A percentile compares a stretch with the other conserved stretches of the same genome.
These are phyloP conservation scores for Scaptomyza flava DNA, from an alignment of 2,888 invertebrate species.

Conservation along the genomic window DNA sequence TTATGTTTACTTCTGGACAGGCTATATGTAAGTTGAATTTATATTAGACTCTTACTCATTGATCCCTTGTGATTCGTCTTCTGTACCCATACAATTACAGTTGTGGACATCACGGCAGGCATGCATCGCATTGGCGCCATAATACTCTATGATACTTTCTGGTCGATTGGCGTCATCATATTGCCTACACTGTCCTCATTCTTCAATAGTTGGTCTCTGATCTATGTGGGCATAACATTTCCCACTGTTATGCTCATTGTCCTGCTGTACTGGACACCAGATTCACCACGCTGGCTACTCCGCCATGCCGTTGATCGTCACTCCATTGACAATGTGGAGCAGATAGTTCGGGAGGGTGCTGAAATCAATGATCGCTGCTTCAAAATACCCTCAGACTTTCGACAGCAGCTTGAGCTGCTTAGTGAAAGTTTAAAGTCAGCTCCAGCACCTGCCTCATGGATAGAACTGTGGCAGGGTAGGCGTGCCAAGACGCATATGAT, in stretches of 20 bases:
- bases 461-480: slow-evolving; percentile 80
- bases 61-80: too few relatives aligned
- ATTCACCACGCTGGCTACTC: slow-evolving; percentile 85
- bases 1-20: slow-evolving; percentile 84
- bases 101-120: slow-evolving; percentile 84
- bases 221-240: slow-evolving; percentile 84
- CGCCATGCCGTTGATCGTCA: slow-evolving; percentile 76
- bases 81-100: slow-evolving; percentile 54
- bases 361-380: slow-evolving; percentile 82
- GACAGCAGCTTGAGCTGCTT: slow-evolving; percentile 76
- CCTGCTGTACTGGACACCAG: slow-evolving; percentile 84
- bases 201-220: slow-evolving; percentile 83
- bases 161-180: slow-evolving; percentile 85
- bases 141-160: slow-evolving; percentile 84
- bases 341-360: slow-evolving; percentile 81
- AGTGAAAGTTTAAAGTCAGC: slow-evolving; percentile 72
- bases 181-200: slow-evolving; percentile 83
- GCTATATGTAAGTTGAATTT: slow-evolving; percentile 82
- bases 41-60: too few relatives aligned
- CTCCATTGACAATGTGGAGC: slow-evolving; percentile 80
- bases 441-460: slow-evolving; percentile 79
- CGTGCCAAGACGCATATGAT: slow-evolving; percentile 81
- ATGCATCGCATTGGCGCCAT: slow-evolving; percentile 82
- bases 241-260: slow-evolving; percentile 83
- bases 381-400: slow-evolving; percentile 81